These are phyloP conservation scores for Tribolium freemani DNA, from an alignment of 2,888 invertebrate species.

Conservation along the genomic window DNA sequence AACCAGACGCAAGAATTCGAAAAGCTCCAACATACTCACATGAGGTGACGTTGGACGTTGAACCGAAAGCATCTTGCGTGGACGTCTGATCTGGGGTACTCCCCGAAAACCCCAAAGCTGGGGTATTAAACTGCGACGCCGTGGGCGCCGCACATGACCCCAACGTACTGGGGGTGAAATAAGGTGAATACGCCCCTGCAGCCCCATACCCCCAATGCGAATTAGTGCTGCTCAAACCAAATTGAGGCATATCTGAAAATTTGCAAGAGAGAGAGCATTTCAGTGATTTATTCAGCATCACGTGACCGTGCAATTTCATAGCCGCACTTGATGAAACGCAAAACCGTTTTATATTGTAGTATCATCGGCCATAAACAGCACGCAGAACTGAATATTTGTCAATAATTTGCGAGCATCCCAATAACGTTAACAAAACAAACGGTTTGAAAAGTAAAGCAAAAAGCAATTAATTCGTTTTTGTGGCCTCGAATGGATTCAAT, in stretches of 20 bases:
- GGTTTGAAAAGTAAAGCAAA: slow-evolving; percentile 37
- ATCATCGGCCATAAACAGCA: slow-evolving; percentile 21
- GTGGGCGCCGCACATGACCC: slow-evolving; percentile 84
- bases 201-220: slow-evolving; percentile 92
- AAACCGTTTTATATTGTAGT: slow-evolving; percentile 1
- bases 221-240: slow-evolving; percentile 86
- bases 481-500: slow-evolving; percentile 63
- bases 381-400: slow-evolving; percentile 27
- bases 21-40: slow-evolving; percentile 33
- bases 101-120: slow-evolving; percentile 80
- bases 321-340: slow-evolving; percentile 14
- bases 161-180: slow-evolving; percentile 78
- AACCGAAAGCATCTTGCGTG: slow-evolving; percentile 68
- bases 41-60: slow-evolving; percentile 37
- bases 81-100: slow-evolving; percentile 77
- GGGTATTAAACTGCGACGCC: slow-evolving; percentile 80
- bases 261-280: background rate
- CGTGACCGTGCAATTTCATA: slow-evolving; percentile 6
- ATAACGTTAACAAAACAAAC: slow-evolving; percentile 38
- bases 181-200: slow-evolving; percentile 89
- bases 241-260: slow-evolving; percentile 86
- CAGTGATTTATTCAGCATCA: slow-evolving; percentile 1
- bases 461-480: slow-evolving; percentile 65
- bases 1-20: background rate
- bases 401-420: slow-evolving; percentile 28